These are phyloP conservation scores for Ciona savignyi DNA, from an alignment of 23 tunicate genomes.

Conservation along the genomic window DNA sequence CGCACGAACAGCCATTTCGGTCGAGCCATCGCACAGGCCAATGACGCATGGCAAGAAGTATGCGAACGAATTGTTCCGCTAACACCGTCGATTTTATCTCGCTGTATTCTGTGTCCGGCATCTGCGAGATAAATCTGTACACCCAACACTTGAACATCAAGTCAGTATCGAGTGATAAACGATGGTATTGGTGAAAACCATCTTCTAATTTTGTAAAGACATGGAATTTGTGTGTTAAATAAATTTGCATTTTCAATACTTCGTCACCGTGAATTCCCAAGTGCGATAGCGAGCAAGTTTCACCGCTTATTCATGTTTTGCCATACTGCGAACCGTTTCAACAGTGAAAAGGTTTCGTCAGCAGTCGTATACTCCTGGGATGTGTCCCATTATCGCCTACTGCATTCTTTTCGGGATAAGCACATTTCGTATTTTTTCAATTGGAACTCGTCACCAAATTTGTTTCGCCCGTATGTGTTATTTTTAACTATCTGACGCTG, in stretches of 20 bases:
- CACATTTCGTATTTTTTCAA: background rate
- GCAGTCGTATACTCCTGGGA: background rate
- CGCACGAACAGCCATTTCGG: background rate
- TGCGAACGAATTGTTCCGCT: background rate
- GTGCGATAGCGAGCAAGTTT: conserved; percentile 1
- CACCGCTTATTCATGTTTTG: background rate
- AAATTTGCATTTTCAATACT: background rate
- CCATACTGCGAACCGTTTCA: background rate
- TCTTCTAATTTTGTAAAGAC: no score
- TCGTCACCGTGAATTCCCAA: background rate
- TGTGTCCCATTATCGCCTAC: background rate
- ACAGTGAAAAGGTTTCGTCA: background rate
- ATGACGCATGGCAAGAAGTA: background rate
- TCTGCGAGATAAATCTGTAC: background rate
- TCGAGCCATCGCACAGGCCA: no score
- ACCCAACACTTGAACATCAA: background rate
- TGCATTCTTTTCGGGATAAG: background rate
- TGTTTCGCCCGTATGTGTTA: background rate
- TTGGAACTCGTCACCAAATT: background rate
- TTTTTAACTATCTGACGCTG: background rate
- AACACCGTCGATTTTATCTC: background rate
- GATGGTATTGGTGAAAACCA: no score
- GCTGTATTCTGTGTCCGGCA: conserved; percentile 1
- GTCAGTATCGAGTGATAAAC: no score
- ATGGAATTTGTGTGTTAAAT: no score